Conservation (phyloP, 2,888 invertebrate genomes). For the Leucophenga maculata region DNA sequence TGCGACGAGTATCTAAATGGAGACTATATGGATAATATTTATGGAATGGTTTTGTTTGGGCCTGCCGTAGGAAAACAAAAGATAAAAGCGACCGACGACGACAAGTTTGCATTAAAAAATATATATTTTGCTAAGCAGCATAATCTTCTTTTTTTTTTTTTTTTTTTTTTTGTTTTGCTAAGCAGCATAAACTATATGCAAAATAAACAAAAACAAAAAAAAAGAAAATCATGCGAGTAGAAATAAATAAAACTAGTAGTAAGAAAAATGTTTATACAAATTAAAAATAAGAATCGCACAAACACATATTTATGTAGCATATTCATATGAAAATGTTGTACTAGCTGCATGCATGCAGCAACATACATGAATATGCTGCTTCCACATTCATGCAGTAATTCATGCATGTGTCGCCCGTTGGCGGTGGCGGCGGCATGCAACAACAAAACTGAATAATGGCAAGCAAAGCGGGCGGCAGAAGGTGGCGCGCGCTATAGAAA, state of each 20-base stretch:
- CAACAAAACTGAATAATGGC: not conserved
- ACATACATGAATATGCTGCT: not conserved
- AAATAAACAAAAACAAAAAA: not conserved
- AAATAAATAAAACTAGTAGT: not conserved
- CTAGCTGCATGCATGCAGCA: too few relatives aligned
- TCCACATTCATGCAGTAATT: not conserved
- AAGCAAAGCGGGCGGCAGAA: not conserved
- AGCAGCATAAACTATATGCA: not conserved
- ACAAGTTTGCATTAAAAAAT: not conserved
- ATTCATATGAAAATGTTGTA: not conserved
- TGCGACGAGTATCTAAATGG: too few relatives aligned
- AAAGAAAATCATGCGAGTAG: not conserved
- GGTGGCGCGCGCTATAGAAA: not conserved
- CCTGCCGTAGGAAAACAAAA: not conserved
- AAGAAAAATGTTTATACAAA: slow-evolving; percentile 59
- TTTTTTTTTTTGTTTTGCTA: slow-evolving; percentile 3
- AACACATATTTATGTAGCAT: slow-evolving; percentile 31
- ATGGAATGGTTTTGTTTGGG: too few relatives aligned
- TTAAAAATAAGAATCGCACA: slow-evolving; percentile 56
- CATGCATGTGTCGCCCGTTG: slow-evolving; percentile 13
- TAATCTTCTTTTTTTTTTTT: too few relatives aligned
- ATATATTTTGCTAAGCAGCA: slow-evolving; percentile 6
- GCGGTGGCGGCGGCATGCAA: not conserved
- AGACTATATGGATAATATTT: too few relatives aligned
- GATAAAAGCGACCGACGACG: not conserved